Base-by-base conservation (phyloP, 2,888 invertebrate genomes). In the Ectemnius cavifrons region DNA sequence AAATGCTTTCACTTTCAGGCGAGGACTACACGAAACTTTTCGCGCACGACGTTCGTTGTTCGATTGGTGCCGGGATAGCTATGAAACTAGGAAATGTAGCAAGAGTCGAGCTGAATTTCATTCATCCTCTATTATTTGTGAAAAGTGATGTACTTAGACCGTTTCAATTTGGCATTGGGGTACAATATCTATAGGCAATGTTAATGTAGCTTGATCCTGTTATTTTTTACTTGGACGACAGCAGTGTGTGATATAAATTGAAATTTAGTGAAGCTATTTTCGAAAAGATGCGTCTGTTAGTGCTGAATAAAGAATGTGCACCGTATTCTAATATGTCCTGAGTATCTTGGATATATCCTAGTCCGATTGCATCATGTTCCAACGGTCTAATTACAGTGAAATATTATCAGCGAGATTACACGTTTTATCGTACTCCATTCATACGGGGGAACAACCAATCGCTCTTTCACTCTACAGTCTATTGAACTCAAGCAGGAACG, bases 71-170 rank as follows among this genome's bases (percentile, higher is more conserved):
- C 67, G 99, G 98, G 16, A 90, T 98, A 66, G 97, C 96, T 14
- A 92, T 98, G 87, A 94, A 96, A 78, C 92, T 99, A 71, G 97
- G 95, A 81, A 93, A 96, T 80, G 92, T 95, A 77, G 98, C 98
- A n/a, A 93, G 98, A 71, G 93, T 99, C 67, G 99, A 99, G 93
- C 93, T 99, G 67, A 99, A 99, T 93, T 98, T 99, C 92, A 96
- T 97, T 90, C 91, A 96, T 87, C 99, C 99, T 57, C 85, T 96
- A 67, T 91, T 92, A 61, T 93, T 93, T 77, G 92, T 93, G 80
- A 91, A 92, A 73, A 94, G 93, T 14, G 97, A 98, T 91, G 92
- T 93, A 67, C 92, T 93, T 65, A 93, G 93, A 77, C 96, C 96
- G 58, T 93, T 97, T 84, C 97, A 97, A 92, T 94, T 97, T 88